Conservation (phyloP, 2,888 invertebrate genomes). For the Pimpla rufipes region DNA sequence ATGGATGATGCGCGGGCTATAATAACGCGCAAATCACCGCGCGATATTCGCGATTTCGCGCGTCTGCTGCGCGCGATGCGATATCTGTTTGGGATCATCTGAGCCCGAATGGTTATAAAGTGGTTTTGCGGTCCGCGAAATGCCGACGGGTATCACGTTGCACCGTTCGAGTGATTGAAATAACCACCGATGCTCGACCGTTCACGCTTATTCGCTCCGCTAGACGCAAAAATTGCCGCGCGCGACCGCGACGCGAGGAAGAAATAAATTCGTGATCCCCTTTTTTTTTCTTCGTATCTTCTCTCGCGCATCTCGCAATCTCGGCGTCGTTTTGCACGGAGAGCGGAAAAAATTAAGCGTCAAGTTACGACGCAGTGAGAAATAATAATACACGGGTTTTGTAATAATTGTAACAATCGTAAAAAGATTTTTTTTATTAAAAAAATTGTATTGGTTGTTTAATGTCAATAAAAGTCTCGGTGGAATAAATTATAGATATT, state of each 20-base stretch:
- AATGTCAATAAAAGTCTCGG: too few species aligned
- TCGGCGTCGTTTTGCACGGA: neutral
- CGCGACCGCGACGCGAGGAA: neutral
- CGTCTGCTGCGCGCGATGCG: neutral
- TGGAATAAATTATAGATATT: too few species aligned
- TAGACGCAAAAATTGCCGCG: constrained; percentile 2
- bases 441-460: too few species aligned
- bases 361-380: neutral
- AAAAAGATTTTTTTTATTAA: too few species aligned
- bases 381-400: neutral
- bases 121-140: constrained; percentile 10
- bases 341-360: neutral
- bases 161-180: constrained; percentile 22
- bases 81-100: neutral
- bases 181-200: constrained; percentile 3
- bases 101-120: neutral
- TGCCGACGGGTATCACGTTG: neutral
- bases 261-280: constrained; percentile 3
- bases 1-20: constrained; percentile 15
- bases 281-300: neutral
- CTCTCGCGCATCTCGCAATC: neutral
- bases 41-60: neutral
- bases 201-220: constrained; percentile 6
- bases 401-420: too few species aligned
- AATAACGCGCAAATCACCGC: neutral